These are phyloP conservation scores for Craniophora ligustri DNA, from an alignment of 2,888 invertebrate genomes.

Conservation along the genomic window DNA sequence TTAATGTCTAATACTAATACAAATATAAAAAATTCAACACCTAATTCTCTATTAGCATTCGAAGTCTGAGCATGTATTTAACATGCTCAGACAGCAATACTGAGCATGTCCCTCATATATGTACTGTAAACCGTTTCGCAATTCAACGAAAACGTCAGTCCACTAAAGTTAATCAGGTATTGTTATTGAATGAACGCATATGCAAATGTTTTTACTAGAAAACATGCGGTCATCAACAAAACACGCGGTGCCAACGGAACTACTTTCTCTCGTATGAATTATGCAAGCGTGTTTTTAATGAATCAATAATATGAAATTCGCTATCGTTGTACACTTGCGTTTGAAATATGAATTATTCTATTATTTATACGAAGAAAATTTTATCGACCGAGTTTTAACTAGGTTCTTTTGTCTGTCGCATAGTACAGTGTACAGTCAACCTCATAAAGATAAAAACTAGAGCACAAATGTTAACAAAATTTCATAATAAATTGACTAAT, in stretches of 20 bases:
- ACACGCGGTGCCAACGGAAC: conserved; percentile 37
- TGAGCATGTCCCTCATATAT: too few species aligned
- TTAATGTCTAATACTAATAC: too few species aligned
- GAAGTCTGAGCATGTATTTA: too few species aligned
- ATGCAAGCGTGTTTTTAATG: conserved; percentile 47
- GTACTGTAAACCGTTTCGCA: neutral
- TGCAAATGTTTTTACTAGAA: conserved; percentile 51
- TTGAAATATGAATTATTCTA: conserved; percentile 13
- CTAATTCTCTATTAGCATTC: too few species aligned
- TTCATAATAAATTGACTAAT: too few species aligned
- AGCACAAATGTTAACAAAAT: too few species aligned
- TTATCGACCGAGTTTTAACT: neutral
- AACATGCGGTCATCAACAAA: conserved; percentile 45
- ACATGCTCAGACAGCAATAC: too few species aligned
- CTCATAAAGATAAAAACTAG: too few species aligned
- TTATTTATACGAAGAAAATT: conserved; percentile 6
- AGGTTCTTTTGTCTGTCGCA: too few species aligned
- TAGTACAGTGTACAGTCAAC: too few species aligned
- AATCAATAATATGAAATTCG: conserved; percentile 51
- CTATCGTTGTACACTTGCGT: conserved; percentile 27
- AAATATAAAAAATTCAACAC: too few species aligned
- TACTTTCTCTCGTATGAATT: conserved; percentile 56
- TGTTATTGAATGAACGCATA: conserved; percentile 28
- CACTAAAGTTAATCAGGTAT: neutral
- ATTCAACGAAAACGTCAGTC: neutral